Conservation (phyloP, 2,113 vertebrate species). For the Narcine bancroftii region DNA sequence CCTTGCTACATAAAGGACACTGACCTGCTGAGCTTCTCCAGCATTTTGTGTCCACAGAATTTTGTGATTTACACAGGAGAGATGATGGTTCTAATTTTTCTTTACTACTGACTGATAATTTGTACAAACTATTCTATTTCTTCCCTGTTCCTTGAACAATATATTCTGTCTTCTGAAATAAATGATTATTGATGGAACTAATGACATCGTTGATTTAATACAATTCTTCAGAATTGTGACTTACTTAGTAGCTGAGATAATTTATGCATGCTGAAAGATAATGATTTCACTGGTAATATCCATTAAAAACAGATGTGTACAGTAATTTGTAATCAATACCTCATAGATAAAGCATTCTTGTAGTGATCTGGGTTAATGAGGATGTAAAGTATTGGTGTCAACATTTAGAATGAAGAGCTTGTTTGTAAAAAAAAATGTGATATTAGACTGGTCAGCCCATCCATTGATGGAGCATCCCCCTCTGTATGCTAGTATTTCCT, state of each 20-base stretch:
- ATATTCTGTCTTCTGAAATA: neutral
- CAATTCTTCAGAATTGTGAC: conserved; percentile 28
- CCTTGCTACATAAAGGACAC: too few species aligned
- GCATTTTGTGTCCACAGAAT: too few species aligned
- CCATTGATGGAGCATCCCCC: neutral
- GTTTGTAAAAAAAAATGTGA: conserved; percentile 24
- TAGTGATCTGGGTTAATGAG: conserved; percentile 35
- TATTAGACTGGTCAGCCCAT: neutral
- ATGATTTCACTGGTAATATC: conserved; percentile 33
- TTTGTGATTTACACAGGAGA: too few species aligned
- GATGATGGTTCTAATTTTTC: neutral
- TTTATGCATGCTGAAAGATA: conserved; percentile 29
- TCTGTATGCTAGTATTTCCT: neutral
- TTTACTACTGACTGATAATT: neutral
- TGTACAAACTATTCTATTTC: neutral
- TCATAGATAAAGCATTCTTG: conserved; percentile 35
- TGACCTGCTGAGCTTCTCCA: too few species aligned
- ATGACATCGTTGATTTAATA: conserved; percentile 2
- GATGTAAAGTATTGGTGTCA: conserved; percentile 24
- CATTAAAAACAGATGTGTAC: conserved; percentile 35
- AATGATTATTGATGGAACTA: conserved; percentile 17
- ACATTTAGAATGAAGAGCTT: conserved; percentile 30
- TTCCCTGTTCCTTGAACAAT: neutral
- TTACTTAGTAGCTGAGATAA: conserved; percentile 31
- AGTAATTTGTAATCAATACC: conserved; percentile 34